Evolutionary conservation across 37 sponge, comb jelly and placozoan genomes (phyloP).

Genomic region (Cliona cf. orientalis): DNA sequence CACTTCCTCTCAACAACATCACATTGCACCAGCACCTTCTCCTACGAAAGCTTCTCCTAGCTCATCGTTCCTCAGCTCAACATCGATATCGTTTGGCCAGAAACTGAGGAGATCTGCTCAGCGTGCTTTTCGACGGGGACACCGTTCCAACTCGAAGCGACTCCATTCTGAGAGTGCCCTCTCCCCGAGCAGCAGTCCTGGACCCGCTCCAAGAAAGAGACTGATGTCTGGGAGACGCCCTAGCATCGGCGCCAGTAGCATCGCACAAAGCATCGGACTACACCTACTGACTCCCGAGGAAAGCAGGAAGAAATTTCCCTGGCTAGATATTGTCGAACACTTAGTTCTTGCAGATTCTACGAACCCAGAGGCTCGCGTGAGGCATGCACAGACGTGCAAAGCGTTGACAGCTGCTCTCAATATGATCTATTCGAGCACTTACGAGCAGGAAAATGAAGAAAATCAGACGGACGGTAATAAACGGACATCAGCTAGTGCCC

Average conservation of each 20-base stretch:
- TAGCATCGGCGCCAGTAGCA: neutral
- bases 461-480: neutral
- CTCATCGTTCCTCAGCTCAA: no score
- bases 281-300: slow-evolving; percentile 8
- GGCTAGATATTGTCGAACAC: slow-evolving; percentile 56
- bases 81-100: no score
- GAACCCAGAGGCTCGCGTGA: neutral
- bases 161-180: neutral
- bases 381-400: slow-evolving; percentile 18
- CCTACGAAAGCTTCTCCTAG: neutral
- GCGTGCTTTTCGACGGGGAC: neutral
- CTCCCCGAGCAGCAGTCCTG: slow-evolving; percentile 22
- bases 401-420: slow-evolving; percentile 41
- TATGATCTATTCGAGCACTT: slow-evolving; percentile 12
- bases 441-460: slow-evolving; percentile 1
- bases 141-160: neutral
- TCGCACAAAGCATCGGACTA: neutral
- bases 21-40: no score
- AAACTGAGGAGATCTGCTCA: slow-evolving; percentile 30
- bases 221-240: neutral
- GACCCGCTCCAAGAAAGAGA: neutral
- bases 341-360: slow-evolving; percentile 9
- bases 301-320: slow-evolving; percentile 13
- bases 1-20: no score
- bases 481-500: neutral